Evolutionary conservation across 2,888 invertebrate species (phyloP).

Genomic region (Phortica okadai): DNA sequence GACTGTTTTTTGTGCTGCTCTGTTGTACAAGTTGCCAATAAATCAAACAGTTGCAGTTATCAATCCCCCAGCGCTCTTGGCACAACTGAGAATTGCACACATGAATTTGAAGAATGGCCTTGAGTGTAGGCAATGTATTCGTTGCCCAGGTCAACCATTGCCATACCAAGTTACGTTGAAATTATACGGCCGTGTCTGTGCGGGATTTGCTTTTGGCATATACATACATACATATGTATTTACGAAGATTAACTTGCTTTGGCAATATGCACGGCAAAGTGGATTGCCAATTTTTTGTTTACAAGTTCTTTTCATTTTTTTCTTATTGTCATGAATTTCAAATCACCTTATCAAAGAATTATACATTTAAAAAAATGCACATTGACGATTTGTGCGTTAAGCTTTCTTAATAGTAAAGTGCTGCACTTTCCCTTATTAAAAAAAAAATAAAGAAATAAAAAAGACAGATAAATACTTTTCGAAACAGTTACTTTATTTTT

Average conservation of each 20-base stretch:
- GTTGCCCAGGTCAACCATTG: neutral
- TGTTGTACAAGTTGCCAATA: constrained; percentile 50
- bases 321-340: neutral
- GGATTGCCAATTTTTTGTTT: too few relatives aligned
- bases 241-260: constrained; percentile 35
- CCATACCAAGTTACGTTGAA: constrained; percentile 12
- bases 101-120: constrained; percentile 58
- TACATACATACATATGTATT: neutral
- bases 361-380: neutral
- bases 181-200: neutral
- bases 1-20: constrained; percentile 38
- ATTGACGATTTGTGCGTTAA: too few relatives aligned
- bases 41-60: constrained; percentile 64
- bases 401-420: too few relatives aligned
- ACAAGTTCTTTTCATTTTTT: neutral
- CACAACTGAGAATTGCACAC: constrained; percentile 38
- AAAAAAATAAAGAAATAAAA: neutral
- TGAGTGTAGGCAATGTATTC: constrained; percentile 54
- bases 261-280: too few relatives aligned
- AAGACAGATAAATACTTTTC: neutral
- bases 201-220: neutral
- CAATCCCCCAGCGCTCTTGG: constrained; percentile 54
- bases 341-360: neutral
- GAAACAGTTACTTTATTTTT: neutral
- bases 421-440: too few relatives aligned